These are phyloP conservation scores for Phalera bucephala DNA, from an alignment of 2,888 invertebrate genomes.

Conservation along the genomic window DNA sequence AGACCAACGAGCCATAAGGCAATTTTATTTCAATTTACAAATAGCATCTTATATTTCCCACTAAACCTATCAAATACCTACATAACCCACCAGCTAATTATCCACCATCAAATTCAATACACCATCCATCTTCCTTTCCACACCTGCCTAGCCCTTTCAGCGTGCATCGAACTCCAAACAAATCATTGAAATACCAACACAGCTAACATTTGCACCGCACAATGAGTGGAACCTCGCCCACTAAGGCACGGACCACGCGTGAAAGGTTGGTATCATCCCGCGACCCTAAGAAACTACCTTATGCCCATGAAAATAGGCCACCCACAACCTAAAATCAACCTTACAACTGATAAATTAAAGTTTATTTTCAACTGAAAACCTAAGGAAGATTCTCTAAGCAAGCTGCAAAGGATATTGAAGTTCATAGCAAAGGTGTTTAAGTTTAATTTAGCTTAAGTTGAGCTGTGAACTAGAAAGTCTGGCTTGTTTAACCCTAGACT, in stretches of 20 bases:
- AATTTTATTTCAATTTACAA: too few relatives aligned
- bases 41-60: too few relatives aligned
- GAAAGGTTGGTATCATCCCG: slow-evolving; percentile 82
- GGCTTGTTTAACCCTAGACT: slow-evolving; percentile 45
- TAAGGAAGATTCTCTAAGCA: slow-evolving; percentile 14
- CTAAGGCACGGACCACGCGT: slow-evolving; percentile 67
- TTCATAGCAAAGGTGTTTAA: slow-evolving; percentile 19
- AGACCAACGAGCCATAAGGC: too few relatives aligned
- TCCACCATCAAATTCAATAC: slow-evolving; percentile 11
- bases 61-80: too few relatives aligned
- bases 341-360: slow-evolving; percentile 3
- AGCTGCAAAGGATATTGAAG: slow-evolving; percentile 12
- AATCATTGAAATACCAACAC: slow-evolving; percentile 1
- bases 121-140: not conserved
- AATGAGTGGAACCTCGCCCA: slow-evolving; percentile 43
- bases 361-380: slow-evolving; percentile 9
- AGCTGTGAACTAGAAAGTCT: slow-evolving; percentile 51
- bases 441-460: slow-evolving; percentile 27
- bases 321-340: slow-evolving; percentile 12
- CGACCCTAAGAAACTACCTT: slow-evolving; percentile 51
- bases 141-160: not conserved
- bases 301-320: slow-evolving; percentile 26
- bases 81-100: too few relatives aligned
- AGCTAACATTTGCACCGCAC: slow-evolving; percentile 16
- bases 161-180: not conserved